A percentile compares a stretch with the other conserved stretches of the same genome.
Conservation (phyloP, 2,888 invertebrate species). For the Megamerina dolium region DNA sequence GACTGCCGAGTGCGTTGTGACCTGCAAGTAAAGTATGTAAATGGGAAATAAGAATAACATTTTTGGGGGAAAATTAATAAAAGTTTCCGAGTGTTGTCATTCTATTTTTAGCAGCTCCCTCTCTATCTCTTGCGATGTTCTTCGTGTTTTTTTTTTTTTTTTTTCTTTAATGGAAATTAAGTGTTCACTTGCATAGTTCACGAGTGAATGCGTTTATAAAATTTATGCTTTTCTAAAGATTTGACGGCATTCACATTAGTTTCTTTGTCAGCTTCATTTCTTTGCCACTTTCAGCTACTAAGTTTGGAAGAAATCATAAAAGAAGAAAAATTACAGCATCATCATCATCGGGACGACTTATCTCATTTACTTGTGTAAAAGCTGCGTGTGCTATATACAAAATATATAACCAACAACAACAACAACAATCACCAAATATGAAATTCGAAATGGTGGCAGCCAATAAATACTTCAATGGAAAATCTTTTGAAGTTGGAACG, state of each 20-base stretch:
- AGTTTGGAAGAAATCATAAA: no score
- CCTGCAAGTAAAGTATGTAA: constrained; percentile 25
- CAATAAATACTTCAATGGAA: constrained; percentile 2
- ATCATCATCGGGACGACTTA: no score
- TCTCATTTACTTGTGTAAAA: no score
- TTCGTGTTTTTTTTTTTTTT: no score
- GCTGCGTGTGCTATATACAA: no score
- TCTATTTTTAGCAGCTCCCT: constrained; percentile 13
- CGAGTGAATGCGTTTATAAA: neutral
- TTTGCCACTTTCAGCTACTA: no score
- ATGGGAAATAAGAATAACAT: neutral
- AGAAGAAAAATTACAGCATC: no score
- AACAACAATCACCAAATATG: neutral
- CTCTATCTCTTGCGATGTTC: neutral
- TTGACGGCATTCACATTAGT: constrained; percentile 3
- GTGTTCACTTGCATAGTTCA: constrained; percentile 8
- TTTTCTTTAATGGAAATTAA: constrained; percentile 18
- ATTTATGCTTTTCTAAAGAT: constrained; percentile 12
- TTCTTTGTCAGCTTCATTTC: no score
- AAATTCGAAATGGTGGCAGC: constrained; percentile 1
- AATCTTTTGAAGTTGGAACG: neutral
- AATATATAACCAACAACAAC: neutral
- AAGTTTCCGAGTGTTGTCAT: no score
- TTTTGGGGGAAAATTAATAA: constrained; percentile 2
- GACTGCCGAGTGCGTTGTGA: constrained; percentile 47